phyloP scores from a whole-genome alignment of 1,140 invertebrate species.

The Radopholus similis region DNA sequence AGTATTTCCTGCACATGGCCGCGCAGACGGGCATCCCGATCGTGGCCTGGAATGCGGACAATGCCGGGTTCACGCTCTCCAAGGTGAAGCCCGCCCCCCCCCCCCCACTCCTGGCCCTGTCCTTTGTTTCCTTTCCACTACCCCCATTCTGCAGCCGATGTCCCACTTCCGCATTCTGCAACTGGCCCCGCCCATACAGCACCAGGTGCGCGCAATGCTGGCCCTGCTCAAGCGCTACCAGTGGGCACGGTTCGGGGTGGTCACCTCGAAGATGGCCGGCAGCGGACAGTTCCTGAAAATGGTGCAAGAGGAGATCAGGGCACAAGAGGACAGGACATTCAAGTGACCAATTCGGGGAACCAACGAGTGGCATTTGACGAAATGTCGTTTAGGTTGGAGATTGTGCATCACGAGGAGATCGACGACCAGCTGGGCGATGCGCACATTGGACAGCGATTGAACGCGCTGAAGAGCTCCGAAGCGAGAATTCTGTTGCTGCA shows the following conservation, averaged over 20 bases:
- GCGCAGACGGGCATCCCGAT: constrained; percentile 56
- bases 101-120: too few species aligned
- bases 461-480: constrained; percentile 79
- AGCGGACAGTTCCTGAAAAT: constrained; percentile 40
- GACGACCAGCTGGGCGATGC: constrained; percentile 28
- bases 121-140: too few species aligned
- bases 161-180: constrained; percentile 46
- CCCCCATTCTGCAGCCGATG: constrained; percentile 34
- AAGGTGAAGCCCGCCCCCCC: constrained; percentile 22
- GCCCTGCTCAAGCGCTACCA: constrained; percentile 51
- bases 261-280: constrained; percentile 53
- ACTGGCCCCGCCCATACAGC: constrained; percentile 58
- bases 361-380: not conserved
- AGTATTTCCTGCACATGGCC: constrained; percentile 54
- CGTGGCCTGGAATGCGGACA: constrained; percentile 59
- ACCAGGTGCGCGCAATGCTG: constrained; percentile 55
- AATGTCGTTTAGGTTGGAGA: constrained; percentile 40
- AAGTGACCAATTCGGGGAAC: constrained; percentile 23
- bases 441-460: constrained; percentile 40
- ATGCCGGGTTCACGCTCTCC: constrained; percentile 46
- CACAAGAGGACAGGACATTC: constrained; percentile 39
- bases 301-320: constrained; percentile 40
- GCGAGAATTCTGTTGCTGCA: constrained; percentile 88
- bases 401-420: constrained; percentile 48
- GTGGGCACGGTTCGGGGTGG: constrained; percentile 53